Conservation (phyloP, 2,797 vertebrate species). For the Anabacerthia variegaticeps region DNA sequence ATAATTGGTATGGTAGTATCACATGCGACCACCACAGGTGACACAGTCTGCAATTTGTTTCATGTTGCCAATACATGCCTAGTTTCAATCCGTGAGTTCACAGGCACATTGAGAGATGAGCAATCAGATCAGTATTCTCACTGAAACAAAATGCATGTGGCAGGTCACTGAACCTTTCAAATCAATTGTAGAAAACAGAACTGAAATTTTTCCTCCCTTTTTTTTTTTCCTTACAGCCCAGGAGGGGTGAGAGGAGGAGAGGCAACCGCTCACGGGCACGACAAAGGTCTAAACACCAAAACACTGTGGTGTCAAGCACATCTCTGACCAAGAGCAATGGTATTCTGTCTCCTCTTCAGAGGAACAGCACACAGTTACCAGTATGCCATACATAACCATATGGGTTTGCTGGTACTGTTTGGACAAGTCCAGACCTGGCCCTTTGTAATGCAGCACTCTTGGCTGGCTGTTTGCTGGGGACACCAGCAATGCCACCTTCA, state of each 20-base stretch:
- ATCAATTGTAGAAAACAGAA: not conserved
- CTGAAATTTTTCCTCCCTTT: not conserved
- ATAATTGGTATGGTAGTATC: not conserved
- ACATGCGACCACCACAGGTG: not conserved
- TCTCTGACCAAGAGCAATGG: not conserved
- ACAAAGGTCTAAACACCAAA: not conserved
- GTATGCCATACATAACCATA: fast-evolving
- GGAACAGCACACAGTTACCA: not conserved
- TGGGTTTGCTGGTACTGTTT: not conserved
- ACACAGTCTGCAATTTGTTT: not conserved
- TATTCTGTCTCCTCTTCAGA: not conserved
- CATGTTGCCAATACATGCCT: fast-evolving
- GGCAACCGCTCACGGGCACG: not conserved
- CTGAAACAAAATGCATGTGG: not conserved
- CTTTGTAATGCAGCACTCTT: not conserved
- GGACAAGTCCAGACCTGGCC: not conserved
- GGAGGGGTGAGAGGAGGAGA: not conserved
- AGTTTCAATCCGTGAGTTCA: not conserved
- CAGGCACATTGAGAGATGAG: not conserved
- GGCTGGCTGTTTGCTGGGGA: not conserved
- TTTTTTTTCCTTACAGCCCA: not conserved
- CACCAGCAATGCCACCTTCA: not conserved
- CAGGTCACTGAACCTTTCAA: not conserved
- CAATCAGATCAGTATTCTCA: not conserved
- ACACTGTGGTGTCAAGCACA: fast-evolving